phyloP scores from a whole-genome alignment of 2,113 vertebrate species.

The Prochilodus magdalenae region DNA sequence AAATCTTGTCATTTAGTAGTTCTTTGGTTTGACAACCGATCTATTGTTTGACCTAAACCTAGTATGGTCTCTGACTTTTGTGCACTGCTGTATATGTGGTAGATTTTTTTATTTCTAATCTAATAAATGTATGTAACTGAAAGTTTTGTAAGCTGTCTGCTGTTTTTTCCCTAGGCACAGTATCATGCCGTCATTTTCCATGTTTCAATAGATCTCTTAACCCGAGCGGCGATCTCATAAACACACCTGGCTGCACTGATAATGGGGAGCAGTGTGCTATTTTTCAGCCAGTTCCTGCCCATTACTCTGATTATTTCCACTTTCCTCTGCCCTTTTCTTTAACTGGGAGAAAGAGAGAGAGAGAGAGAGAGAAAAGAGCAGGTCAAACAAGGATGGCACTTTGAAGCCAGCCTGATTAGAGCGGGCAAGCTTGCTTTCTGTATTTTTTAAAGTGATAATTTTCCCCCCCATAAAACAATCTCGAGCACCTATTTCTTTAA shows the following conservation, averaged over 20 bases:
- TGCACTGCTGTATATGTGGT: background rate
- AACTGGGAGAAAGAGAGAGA: slow-evolving; percentile 20
- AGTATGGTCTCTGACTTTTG: too few relatives aligned
- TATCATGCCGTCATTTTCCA: slow-evolving; percentile 34
- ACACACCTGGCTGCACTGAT: slow-evolving; percentile 57
- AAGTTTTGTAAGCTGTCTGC: background rate
- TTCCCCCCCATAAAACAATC: slow-evolving; percentile 79
- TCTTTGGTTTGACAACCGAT: too few relatives aligned
- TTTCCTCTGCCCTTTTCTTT: slow-evolving; percentile 50
- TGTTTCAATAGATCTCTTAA: slow-evolving; percentile 43
- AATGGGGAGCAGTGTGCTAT: slow-evolving; percentile 50
- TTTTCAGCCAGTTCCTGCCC: slow-evolving; percentile 52
- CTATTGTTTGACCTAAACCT: too few relatives aligned
- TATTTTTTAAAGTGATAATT: slow-evolving; percentile 85
- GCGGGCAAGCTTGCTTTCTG: slow-evolving; percentile 77
- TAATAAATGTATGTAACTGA: slow-evolving; percentile 9
- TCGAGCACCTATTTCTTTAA: slow-evolving; percentile 90
- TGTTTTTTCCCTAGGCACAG: slow-evolving; percentile 19
- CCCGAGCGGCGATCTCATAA: slow-evolving; percentile 38
- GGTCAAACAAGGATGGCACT: slow-evolving; percentile 69
- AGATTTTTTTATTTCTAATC: background rate
- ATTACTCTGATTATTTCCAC: slow-evolving; percentile 57
- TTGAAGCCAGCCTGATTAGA: slow-evolving; percentile 76
- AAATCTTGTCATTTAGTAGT: too few relatives aligned
- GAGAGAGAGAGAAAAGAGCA: slow-evolving; percentile 54